Percentiles rank a stretch among this genome's conserved stretches.
Evolutionary conservation across 1,140 invertebrate species (phyloP).

Genomic region (Danaus plexippus): DNA sequence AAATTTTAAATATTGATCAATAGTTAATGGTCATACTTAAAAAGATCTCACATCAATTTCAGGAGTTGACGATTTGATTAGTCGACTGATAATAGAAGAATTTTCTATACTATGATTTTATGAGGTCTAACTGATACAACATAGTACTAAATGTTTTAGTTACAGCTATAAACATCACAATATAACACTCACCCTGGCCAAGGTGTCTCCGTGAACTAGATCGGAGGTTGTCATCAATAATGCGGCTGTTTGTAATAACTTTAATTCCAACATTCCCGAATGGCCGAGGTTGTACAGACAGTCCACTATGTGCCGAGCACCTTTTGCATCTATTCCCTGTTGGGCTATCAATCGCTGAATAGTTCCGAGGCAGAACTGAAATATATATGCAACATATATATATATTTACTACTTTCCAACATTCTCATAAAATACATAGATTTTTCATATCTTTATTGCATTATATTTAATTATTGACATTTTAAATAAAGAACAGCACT

Average conservation of each 20-base stretch:
- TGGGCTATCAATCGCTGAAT: constrained; percentile 90
- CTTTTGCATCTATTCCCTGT: constrained; percentile 88
- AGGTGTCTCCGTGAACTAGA: constrained; percentile 92
- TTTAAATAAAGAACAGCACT: too few species aligned
- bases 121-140: neutral
- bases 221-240: constrained; percentile 94
- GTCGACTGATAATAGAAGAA: too few species aligned
- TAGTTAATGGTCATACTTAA: too few species aligned
- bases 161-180: too few species aligned
- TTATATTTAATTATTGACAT: too few species aligned
- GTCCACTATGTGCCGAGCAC: constrained; percentile 92
- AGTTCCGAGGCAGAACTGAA: constrained; percentile 90
- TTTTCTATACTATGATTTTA: neutral
- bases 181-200: constrained; percentile 83
- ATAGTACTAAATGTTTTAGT: too few species aligned
- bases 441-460: too few species aligned
- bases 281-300: constrained; percentile 96
- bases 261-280: constrained; percentile 92
- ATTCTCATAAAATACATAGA: too few species aligned
- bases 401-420: neutral
- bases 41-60: too few species aligned
- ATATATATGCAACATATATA: constrained; percentile 18
- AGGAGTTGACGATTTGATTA: too few species aligned
- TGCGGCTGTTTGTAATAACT: constrained; percentile 96
- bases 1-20: too few species aligned